Percentiles rank a stretch among this genome's conserved stretches.
Conservation (phyloP, 2,113 vertebrate genomes). For the Eudyptes chrysolophus region DNA sequence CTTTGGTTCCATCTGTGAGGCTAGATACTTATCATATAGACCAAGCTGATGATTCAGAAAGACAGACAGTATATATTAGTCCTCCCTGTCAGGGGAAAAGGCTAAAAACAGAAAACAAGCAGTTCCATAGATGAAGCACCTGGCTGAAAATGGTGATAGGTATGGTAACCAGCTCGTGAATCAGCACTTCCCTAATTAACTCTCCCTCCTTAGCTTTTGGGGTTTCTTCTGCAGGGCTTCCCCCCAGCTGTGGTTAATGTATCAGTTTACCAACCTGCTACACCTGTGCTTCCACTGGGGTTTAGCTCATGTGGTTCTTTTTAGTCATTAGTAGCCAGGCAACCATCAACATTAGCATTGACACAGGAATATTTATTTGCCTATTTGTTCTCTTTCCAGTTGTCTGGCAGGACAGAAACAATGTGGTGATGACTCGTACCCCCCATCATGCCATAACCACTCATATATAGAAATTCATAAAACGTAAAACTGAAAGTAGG, state of each 20-base stretch:
- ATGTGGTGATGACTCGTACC: neutral
- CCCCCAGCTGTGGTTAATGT: neutral
- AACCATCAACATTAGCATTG: slow-evolving; percentile 8
- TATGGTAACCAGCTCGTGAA: neutral
- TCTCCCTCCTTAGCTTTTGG: neutral
- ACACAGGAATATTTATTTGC: slow-evolving; percentile 20
- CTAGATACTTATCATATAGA: neutral
- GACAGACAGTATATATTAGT: neutral
- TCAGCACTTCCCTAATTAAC: neutral
- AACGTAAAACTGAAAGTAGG: neutral
- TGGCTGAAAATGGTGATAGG: neutral
- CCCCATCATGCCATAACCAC: neutral
- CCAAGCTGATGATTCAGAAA: neutral
- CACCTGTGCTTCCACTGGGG: neutral
- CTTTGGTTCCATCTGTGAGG: neutral
- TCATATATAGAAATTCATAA: neutral
- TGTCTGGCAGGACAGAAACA: neutral
- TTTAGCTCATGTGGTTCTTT: neutral
- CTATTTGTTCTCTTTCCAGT: neutral
- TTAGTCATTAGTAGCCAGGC: slow-evolving; percentile 5
- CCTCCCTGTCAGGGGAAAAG: neutral
- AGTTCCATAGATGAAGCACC: neutral
- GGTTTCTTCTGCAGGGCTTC: slow-evolving; percentile 17
- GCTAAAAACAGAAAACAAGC: neutral
- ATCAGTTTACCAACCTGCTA: slow-evolving; percentile 4